Conservation (phyloP, 2,113 vertebrate genomes). For the Natator depressus region DNA sequence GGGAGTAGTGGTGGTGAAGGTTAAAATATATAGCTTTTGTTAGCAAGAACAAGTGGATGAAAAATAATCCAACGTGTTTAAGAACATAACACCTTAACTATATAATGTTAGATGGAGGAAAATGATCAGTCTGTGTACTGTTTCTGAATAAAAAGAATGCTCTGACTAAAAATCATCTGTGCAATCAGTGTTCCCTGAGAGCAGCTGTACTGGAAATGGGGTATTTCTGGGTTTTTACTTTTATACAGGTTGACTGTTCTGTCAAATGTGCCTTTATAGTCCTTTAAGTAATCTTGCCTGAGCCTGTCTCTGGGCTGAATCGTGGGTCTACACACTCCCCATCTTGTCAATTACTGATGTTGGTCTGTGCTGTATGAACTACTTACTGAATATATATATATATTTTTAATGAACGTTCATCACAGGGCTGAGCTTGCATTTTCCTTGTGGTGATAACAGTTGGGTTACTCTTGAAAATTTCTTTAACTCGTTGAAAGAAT, state of each 20-base stretch:
- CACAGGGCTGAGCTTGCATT: background rate
- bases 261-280: background rate
- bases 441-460: background rate
- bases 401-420: background rate
- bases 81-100: background rate
- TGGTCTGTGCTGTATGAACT: background rate
- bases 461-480: background rate
- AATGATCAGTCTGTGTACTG: background rate
- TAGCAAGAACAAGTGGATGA: background rate
- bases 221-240: background rate
- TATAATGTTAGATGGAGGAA: background rate
- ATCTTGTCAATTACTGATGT: background rate
- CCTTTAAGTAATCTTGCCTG: constrained; percentile 7
- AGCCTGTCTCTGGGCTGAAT: background rate
- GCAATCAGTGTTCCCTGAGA: background rate
- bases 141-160: background rate
- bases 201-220: background rate
- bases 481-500: background rate
- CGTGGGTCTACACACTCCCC: background rate
- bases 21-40: background rate
- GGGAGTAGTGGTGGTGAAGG: background rate
- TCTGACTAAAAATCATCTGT: background rate
- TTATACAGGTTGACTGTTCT: background rate
- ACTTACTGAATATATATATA: too few species aligned
- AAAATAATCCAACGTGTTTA: background rate